These are phyloP conservation scores for Dryomyza anilis DNA, from an alignment of 2,888 invertebrate species.

Conservation along the genomic window DNA sequence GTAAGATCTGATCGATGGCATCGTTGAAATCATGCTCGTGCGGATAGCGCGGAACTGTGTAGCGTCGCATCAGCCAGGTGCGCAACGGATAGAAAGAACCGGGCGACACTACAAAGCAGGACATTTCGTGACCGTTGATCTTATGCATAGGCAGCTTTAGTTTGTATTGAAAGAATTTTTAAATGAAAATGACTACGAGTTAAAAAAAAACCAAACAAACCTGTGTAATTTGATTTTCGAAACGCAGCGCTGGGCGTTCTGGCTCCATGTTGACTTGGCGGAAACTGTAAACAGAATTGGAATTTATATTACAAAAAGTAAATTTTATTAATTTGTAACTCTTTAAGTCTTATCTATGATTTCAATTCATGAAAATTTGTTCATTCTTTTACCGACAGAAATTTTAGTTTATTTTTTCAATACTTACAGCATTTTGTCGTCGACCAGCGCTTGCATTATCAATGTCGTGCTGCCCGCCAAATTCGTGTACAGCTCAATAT, in stretches of 20 bases:
- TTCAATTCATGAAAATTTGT: no score
- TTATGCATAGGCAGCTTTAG: constrained; percentile 33
- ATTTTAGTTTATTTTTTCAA: no score
- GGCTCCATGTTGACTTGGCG: constrained; percentile 51
- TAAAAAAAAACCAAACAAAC: no score
- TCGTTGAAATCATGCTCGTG: constrained; percentile 55
- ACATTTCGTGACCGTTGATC: constrained; percentile 43
- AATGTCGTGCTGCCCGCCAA: constrained; percentile 39
- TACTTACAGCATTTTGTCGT: constrained; percentile 50
- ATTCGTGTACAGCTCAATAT: constrained; percentile 36
- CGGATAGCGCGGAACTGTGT: constrained; percentile 43
- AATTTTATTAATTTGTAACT: background rate
- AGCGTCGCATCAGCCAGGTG: constrained; percentile 54
- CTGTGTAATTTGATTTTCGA: constrained; percentile 45
- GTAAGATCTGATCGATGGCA: constrained; percentile 50
- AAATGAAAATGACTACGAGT: no score
- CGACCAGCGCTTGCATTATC: constrained; percentile 53
- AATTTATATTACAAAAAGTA: background rate
- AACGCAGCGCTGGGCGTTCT: constrained; percentile 42
- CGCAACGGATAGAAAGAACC: constrained; percentile 49
- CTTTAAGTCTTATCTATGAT: no score
- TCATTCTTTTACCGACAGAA: no score
- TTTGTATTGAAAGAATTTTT: background rate
- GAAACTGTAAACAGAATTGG: constrained; percentile 38
- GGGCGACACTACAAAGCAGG: constrained; percentile 50